Percentiles rank a stretch among this genome's conserved stretches.
Conservation (phyloP, 2,113 vertebrate genomes). For the Cyphomyrus plagiostoma region DNA sequence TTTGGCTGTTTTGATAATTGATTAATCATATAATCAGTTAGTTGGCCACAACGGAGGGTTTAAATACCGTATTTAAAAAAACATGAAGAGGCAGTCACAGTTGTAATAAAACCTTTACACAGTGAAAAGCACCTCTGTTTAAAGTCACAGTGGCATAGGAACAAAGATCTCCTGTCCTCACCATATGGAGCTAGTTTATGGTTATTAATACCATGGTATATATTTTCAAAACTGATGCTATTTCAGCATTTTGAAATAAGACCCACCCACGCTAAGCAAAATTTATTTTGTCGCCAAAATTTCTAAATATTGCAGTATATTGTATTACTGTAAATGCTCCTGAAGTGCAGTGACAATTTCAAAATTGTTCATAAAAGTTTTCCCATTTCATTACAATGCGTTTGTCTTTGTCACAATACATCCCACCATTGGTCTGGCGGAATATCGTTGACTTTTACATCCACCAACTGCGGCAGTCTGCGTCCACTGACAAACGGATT, state of each 20-base stretch:
- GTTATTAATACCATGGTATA: neutral
- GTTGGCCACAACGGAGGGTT: neutral
- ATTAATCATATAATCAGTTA: neutral
- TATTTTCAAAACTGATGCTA: neutral
- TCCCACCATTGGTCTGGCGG: neutral
- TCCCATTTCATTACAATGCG: neutral
- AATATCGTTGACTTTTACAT: neutral
- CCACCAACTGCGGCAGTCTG: neutral
- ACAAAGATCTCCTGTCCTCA: neutral
- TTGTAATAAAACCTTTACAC: neutral
- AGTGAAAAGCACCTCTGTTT: neutral
- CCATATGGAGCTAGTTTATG: neutral
- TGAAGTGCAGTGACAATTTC: neutral
- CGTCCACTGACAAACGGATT: neutral
- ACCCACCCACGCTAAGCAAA: too few species aligned
- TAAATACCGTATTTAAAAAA: neutral
- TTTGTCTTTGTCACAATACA: neutral
- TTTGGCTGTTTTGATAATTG: neutral
- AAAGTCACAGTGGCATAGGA: neutral
- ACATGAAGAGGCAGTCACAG: neutral
- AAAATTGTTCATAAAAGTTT: neutral
- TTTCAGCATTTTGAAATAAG: neutral
- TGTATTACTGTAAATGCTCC: neutral
- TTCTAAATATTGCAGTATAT: neutral
- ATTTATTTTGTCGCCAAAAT: neutral